Evolutionary conservation across 2,797 vertebrate genomes (phyloP), one percentile per base, ranked within the genome.

Genomic region (Rhabdophis nuchalis): DNA sequence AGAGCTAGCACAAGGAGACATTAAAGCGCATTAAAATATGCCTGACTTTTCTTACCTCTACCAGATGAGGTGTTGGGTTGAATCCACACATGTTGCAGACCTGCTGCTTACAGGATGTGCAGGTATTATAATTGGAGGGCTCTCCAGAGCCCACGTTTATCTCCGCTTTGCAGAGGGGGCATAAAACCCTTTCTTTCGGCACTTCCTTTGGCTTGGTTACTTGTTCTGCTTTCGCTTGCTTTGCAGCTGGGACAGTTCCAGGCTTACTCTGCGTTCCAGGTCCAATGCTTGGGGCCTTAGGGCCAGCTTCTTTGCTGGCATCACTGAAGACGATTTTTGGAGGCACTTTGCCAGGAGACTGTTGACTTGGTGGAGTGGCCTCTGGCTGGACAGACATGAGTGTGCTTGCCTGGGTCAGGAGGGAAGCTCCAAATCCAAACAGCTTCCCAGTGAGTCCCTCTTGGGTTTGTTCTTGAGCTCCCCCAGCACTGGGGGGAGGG

Each of bases 71-170:
- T 0, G 98, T 98, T n/a, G 99, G 99, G 97, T 99, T 99, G 98
- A 99, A 99, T 96, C 99, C 99, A 94, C 99, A 99, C 97, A 99
- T 98, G 97, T 99, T 99, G 98, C 99, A 99, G 97, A 99, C 99
- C 97, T 98, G 98, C 89, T 98, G 97, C 94, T 96, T 98, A 97
- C 99, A 99, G 96, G 98, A 98, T 0, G 99, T 99, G 95, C 99
- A 99, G 93, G 97, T 98, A 95, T 99, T 99, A 96, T 99, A 99
- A 97, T 99, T 99, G 95, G 98, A 98, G 72, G 97, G 97, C 93
- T 98, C 98, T 1, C 97, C 64, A 10, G 97, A 96, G 93, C 98
- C 98, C 91, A 99, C 93, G 0, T 99, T 99, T 95, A 99, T 98
- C 97, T 98, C 98, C 0, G 98, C 98, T 97, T 99, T 99, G 97